Conservation (phyloP, 2,797 vertebrate genomes). For the Dendrocincla tyrannina region DNA sequence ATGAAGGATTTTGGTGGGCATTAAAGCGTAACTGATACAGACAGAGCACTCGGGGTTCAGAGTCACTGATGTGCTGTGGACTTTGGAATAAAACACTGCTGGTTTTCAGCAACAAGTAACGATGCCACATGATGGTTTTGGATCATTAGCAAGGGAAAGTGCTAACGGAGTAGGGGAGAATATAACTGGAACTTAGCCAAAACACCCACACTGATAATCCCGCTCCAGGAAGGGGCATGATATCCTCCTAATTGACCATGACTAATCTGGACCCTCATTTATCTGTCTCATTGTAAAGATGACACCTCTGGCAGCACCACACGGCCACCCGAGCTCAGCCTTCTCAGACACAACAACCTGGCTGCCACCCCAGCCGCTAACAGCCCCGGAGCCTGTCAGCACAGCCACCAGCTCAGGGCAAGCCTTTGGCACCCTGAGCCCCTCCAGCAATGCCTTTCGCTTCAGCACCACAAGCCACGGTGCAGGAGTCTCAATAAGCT, state of each 20-base stretch:
- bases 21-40: not conserved
- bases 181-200: constrained; percentile 34
- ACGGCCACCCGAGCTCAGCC: not conserved
- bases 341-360: not conserved
- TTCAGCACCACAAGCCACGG: rapidly evolving
- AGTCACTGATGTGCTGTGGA: not conserved
- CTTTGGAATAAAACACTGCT: not conserved
- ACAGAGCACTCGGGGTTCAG: not conserved
- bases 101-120: not conserved
- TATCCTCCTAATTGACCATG: constrained; percentile 49
- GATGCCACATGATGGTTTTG: not conserved
- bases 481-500: too few relatives aligned
- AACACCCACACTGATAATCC: constrained; percentile 54
- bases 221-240: not conserved
- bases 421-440: rapidly evolving
- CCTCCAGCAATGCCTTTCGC: rapidly evolving
- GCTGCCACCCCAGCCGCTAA: not conserved
- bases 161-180: not conserved
- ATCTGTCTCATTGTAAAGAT: constrained; percentile 19
- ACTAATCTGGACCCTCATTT: constrained; percentile 49
- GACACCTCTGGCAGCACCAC: constrained; percentile 4
- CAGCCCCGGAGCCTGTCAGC: not conserved
- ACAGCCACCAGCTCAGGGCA: not conserved
- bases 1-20: not conserved
- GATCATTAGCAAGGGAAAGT: constrained; percentile 21